A percentile compares a stretch with the other conserved stretches of the same genome.
These are phyloP conservation scores for Drosophila differens DNA, from an alignment of 2,888 invertebrate species.

Conservation along the genomic window DNA sequence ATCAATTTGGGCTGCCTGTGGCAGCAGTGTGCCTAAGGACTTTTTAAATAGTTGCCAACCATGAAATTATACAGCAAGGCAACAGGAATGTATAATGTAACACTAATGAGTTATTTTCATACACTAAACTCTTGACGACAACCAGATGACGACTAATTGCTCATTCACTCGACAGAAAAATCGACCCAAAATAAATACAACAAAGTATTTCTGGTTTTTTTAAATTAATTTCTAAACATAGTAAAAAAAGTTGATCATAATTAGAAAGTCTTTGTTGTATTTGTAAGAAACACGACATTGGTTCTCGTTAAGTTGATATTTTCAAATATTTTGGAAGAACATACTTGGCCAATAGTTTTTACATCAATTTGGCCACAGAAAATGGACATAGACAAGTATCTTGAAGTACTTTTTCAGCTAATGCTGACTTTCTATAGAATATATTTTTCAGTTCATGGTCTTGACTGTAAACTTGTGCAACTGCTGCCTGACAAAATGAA, in stretches of 20 bases:
- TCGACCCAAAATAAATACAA: neutral
- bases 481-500: constrained; percentile 27
- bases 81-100: neutral
- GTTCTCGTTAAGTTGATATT: neutral
- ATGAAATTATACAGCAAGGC: neutral
- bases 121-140: neutral
- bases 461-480: constrained; percentile 13
- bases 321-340: neutral
- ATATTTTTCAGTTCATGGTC: constrained; percentile 2
- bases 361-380: neutral
- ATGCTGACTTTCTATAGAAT: neutral
- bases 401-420: neutral
- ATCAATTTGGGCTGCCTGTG: constrained; percentile 36
- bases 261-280: neutral
- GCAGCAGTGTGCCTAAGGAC: constrained; percentile 2
- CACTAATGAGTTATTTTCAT: neutral
- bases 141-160: neutral
- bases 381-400: neutral
- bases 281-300: neutral
- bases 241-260: neutral
- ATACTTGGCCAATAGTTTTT: neutral
- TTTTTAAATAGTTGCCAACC: neutral
- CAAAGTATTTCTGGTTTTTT: neutral
- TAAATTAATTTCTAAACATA: neutral
- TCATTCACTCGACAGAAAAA: neutral